Evolutionary conservation across 1,140 invertebrate species (phyloP), one percentile per base, ranked within the genome.

Genomic region (Nilaparvata lugens): DNA sequence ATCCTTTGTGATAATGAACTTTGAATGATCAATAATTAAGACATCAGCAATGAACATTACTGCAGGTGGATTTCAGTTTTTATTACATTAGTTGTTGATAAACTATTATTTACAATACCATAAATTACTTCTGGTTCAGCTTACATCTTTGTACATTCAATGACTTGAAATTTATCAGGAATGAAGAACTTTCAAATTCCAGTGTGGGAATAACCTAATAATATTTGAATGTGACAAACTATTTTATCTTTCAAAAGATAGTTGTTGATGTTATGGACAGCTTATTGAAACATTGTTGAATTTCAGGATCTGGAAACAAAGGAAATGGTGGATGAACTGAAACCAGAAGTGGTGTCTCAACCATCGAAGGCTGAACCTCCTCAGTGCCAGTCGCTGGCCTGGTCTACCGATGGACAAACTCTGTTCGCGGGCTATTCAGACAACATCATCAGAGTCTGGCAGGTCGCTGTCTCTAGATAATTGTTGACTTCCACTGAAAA

Each of bases 341-440:
- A 90, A 72, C 93, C 95, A 14, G 96, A 99, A 72, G 89, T 98
- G 67, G 87, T 95, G 40, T 82, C 80, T 25, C 80, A 81, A 31
- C 83, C 79, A 4, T 81, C 81, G 54, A 94, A 94, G 74, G 85
- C 90, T 59, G 91, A 94, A 66, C 89, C 92, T 67, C 94, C 96
- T 31, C 88, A 97, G 72, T 99, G 97, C 78, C 83, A 97, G 56
- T 99, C 95, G 13, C 80, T 99, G 67, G 95, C 97, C 6, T 99
- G 97, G 97, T 98, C 96, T 61, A 93, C 92, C 55, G 97, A 99
- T 79, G 97, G 97, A 64, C 94, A 98, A 78, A 99, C 96, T 38
- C 78, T 99, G 63, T 99, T 98, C 75, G 96, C 97, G 75, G 97
- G 97, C 52, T 99, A 98, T 79, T 96, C 95, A 25, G 97, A 99